phyloP scores from a whole-genome alignment of 2,888 invertebrate species.

The Terebella lapidaria region DNA sequence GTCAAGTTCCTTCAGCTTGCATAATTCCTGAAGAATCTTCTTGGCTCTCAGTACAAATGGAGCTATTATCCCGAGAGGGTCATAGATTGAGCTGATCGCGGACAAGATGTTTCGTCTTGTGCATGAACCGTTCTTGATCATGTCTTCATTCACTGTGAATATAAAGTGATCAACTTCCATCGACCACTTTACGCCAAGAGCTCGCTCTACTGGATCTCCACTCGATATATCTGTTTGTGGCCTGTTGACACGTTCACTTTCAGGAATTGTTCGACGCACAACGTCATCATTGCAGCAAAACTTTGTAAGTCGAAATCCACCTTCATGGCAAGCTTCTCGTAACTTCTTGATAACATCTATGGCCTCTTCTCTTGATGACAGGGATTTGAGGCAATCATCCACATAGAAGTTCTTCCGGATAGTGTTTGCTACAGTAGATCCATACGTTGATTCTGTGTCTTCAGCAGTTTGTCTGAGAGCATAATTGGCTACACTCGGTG shows the following conservation, averaged over 20 bases:
- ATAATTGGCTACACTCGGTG: no score
- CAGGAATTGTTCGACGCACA: slow-evolving; percentile 1
- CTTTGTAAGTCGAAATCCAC: slow-evolving; percentile 12
- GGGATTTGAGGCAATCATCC: slow-evolving; percentile 12
- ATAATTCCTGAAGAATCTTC: slow-evolving; percentile 25
- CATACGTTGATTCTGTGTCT: no score
- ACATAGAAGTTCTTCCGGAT: slow-evolving; percentile 9
- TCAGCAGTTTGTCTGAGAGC: no score
- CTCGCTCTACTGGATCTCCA: neutral
- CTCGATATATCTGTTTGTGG: neutral
- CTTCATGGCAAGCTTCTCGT: slow-evolving; percentile 6
- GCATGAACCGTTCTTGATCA: slow-evolving; percentile 19
- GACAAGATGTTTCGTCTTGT: slow-evolving; percentile 27
- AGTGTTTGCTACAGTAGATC: neutral
- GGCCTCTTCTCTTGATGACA: slow-evolving; percentile 3
- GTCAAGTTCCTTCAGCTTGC: slow-evolving; percentile 12
- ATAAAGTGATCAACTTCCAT: slow-evolving; percentile 25
- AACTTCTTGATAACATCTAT: slow-evolving; percentile 10
- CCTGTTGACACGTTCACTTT: neutral
- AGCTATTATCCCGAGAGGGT: slow-evolving; percentile 28
- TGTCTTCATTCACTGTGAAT: slow-evolving; percentile 18
- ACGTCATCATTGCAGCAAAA: slow-evolving; percentile 5
- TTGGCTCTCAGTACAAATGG: slow-evolving; percentile 24
- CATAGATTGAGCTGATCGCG: slow-evolving; percentile 24
- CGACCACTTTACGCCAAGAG: slow-evolving; percentile 26